Conservation (phyloP, 1,140 invertebrate genomes). For the Piezodorus guildinii region DNA sequence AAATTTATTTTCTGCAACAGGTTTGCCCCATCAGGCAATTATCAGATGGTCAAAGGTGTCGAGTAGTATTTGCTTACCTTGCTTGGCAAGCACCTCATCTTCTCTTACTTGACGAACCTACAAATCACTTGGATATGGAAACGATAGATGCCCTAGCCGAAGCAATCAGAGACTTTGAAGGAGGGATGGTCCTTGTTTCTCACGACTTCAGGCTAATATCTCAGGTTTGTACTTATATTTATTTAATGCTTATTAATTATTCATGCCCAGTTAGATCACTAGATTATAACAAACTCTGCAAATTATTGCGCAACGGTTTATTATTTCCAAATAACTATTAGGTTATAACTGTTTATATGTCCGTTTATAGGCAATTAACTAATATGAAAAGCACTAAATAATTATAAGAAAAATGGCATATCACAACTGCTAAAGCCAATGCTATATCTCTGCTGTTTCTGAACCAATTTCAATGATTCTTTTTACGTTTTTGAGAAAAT, state of each 20-base stretch:
- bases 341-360: too few species aligned
- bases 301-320: too few species aligned
- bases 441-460: too few species aligned
- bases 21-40: conserved; percentile 94
- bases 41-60: conserved; percentile 95
- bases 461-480: too few species aligned
- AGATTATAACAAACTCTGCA: too few species aligned
- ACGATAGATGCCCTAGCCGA: conserved; percentile 97
- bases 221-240: conserved; percentile 54
- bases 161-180: conserved; percentile 95
- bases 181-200: conserved; percentile 93
- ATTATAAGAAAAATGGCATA: too few species aligned
- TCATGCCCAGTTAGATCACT: not conserved
- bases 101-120: conserved; percentile 91
- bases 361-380: too few species aligned
- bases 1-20: conserved; percentile 35
- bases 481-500: too few species aligned
- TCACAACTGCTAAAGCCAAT: too few species aligned
- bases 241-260: not conserved
- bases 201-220: conserved; percentile 98
- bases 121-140: conserved; percentile 99
- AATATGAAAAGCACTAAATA: too few species aligned
- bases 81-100: conserved; percentile 92
- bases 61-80: conserved; percentile 96
- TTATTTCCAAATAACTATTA: too few species aligned